Percentiles rank a stretch among this genome's conserved stretches.
phyloP scores from a whole-genome alignment of 1,140 invertebrate species.

The Ericerus pela region DNA sequence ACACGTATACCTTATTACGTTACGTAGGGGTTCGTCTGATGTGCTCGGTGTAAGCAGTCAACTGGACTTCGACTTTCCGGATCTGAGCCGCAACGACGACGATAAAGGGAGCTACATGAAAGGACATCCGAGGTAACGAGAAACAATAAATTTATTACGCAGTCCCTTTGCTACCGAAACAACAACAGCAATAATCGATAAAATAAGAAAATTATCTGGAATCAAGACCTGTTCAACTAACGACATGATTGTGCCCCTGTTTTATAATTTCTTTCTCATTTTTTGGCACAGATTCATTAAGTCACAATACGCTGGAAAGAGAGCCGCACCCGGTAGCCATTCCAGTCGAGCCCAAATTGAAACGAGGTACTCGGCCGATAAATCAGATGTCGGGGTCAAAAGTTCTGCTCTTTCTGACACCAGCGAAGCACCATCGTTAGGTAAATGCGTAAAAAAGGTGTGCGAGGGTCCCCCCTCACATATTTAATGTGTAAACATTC shows the following conservation, averaged over 20 bases:
- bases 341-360: conserved; percentile 67
- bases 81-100: conserved; percentile 46
- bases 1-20: not conserved
- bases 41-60: conserved; percentile 24
- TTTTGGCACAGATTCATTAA: conserved; percentile 43
- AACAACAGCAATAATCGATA: too few species aligned
- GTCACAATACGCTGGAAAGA: conserved; percentile 59
- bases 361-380: conserved; percentile 37
- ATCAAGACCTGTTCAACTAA: too few species aligned
- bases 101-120: conserved; percentile 41
- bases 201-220: too few species aligned
- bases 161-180: too few species aligned
- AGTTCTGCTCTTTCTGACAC: conserved; percentile 88
- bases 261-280: not conserved
- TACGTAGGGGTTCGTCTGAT: conserved; percentile 26
- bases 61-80: conserved; percentile 50
- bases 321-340: conserved; percentile 61
- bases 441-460: conserved; percentile 25
- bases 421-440: conserved; percentile 75
- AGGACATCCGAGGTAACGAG: conserved; percentile 47
- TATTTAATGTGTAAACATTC: too few species aligned
- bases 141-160: too few species aligned
- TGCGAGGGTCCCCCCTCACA: not conserved
- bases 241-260: not conserved
- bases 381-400: conserved; percentile 58